phyloP scores from a whole-genome alignment of 2,797 vertebrate species.

The Phalanger gymnotis region DNA sequence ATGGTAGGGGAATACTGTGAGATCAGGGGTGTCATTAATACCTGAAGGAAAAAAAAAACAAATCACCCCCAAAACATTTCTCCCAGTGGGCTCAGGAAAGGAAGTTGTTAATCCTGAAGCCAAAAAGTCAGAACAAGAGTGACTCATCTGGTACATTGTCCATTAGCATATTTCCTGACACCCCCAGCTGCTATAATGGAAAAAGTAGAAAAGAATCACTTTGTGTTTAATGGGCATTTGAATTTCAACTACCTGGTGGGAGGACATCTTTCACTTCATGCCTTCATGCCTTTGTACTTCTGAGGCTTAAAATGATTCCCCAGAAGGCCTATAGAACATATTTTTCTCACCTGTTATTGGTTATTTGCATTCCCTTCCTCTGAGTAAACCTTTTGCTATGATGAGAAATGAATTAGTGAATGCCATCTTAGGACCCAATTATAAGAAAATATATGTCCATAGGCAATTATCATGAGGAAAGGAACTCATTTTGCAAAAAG shows the following conservation, averaged over 20 bases:
- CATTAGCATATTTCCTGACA: constrained; percentile 65
- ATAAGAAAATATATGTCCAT: constrained; percentile 56
- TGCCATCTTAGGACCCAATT: constrained; percentile 45
- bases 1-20: background rate
- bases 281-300: constrained; percentile 62
- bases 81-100: constrained; percentile 57
- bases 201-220: constrained; percentile 58
- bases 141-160: constrained; percentile 70
- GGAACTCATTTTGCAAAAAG: constrained; percentile 4
- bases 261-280: constrained; percentile 69
- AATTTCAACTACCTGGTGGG: constrained; percentile 67
- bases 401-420: constrained; percentile 35
- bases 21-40: background rate
- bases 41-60: background rate
- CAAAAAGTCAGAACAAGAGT: constrained; percentile 70
- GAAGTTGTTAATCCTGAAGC: constrained; percentile 68
- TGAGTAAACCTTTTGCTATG: constrained; percentile 5
- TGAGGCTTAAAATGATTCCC: constrained; percentile 63
- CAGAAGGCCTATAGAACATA: constrained; percentile 22
- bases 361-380: constrained; percentile 65
- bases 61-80: constrained; percentile 58
- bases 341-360: constrained; percentile 64
- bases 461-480: constrained; percentile 14
- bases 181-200: constrained; percentile 46
- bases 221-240: constrained; percentile 70